phyloP scores from a whole-genome alignment of 2,797 vertebrate genomes.

The Cossypha dichroa region DNA sequence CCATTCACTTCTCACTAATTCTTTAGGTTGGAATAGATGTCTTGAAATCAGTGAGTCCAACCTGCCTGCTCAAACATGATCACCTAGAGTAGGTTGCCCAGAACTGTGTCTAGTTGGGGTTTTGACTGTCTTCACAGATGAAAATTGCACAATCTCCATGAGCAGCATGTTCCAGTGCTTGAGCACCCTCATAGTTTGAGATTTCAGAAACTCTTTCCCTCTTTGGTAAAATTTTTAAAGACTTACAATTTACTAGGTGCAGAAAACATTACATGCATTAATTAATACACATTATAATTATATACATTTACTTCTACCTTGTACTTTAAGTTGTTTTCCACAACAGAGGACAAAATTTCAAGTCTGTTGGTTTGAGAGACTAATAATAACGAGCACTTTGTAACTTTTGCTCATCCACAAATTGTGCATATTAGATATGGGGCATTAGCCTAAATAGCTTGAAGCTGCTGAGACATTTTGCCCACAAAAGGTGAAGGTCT shows the following conservation, averaged over 20 bases:
- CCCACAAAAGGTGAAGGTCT: not conserved
- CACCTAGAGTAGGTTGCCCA: not conserved
- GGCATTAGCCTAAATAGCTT: not conserved
- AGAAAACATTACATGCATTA: not conserved
- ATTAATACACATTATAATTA: not conserved
- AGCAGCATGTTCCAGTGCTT: not conserved
- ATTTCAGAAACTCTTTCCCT: not conserved
- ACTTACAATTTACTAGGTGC: not conserved
- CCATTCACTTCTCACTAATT: not conserved
- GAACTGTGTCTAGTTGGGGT: not conserved
- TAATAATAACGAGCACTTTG: not conserved
- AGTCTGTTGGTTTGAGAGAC: not conserved
- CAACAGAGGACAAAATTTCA: not conserved
- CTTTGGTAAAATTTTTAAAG: not conserved
- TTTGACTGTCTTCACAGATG: not conserved
- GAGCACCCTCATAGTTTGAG: not conserved
- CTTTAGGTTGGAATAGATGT: not conserved
- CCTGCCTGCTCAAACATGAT: not conserved
- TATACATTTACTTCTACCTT: not conserved
- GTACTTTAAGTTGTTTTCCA: not conserved
- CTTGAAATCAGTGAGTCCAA: not conserved
- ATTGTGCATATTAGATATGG: not conserved
- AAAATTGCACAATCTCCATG: not conserved
- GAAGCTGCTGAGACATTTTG: not conserved
- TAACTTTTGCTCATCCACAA: not conserved